Percentiles rank a stretch among this genome's conserved stretches.
Conservation (phyloP, 2,113 vertebrate species). For the Lampris megalopsis region DNA sequence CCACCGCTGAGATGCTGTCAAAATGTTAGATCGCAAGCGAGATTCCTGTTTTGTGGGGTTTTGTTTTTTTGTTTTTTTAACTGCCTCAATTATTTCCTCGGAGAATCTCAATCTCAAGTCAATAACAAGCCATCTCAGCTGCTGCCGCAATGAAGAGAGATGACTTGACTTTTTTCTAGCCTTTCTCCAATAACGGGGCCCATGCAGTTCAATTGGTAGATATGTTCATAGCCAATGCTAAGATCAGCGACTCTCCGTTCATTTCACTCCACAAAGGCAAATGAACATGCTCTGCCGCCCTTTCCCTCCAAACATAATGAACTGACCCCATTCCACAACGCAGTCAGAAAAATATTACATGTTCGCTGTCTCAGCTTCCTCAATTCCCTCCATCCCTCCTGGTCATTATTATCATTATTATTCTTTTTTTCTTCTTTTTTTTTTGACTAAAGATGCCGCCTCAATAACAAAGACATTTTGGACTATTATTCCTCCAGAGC, state of each 20-base stretch:
- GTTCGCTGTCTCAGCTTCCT: neutral
- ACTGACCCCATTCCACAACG: conserved; percentile 31
- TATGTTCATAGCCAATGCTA: conserved; percentile 4
- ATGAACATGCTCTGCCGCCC: conserved; percentile 15
- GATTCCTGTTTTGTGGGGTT: neutral
- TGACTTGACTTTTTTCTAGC: conserved; percentile 32
- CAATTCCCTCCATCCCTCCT: conserved; percentile 27
- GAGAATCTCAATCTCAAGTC: conserved; percentile 43
- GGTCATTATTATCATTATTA: neutral
- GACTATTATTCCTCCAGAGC: conserved; percentile 33
- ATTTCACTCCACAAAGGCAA: conserved; percentile 22
- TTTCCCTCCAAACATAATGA: conserved; percentile 15
- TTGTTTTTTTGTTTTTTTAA: conserved; percentile 25
- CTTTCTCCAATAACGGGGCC: neutral
- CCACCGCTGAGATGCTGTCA: conserved; percentile 27
- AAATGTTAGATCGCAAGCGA: neutral
- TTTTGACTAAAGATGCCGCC: neutral
- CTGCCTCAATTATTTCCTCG: conserved; percentile 30
- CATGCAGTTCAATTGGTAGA: neutral
- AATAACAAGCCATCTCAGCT: conserved; percentile 35
- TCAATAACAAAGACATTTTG: conserved; percentile 22
- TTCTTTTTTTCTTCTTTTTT: conserved; percentile 1
- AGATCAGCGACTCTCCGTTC: conserved; percentile 8
- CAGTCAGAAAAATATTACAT: neutral
- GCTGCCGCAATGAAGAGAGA: neutral